A percentile compares a stretch with the other conserved stretches of the same genome.
phyloP scores from a whole-genome alignment of 2,888 invertebrate genomes.

The Meghimatium bilineatum region DNA sequence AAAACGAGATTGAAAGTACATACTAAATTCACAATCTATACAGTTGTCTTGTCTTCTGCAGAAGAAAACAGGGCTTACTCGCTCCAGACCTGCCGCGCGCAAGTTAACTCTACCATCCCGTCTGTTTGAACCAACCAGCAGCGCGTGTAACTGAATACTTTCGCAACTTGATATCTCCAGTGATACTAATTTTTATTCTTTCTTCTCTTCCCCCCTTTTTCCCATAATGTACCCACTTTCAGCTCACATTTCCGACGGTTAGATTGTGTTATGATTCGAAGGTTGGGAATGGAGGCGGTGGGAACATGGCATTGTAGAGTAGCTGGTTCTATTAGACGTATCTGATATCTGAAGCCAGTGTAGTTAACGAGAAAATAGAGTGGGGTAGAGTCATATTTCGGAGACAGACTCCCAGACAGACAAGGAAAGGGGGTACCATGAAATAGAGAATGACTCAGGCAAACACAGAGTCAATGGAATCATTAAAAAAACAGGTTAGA shows the following conservation, averaged over 20 bases:
- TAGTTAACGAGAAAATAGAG: not conserved
- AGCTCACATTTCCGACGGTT: not conserved
- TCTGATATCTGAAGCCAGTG: not conserved
- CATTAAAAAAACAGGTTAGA: not conserved
- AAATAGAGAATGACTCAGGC: not conserved
- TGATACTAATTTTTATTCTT: slow-evolving; percentile 22
- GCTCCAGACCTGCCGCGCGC: not conserved
- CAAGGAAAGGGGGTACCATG: not conserved
- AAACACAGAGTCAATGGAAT: not conserved
- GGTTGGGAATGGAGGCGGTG: not conserved
- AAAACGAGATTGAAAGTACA: not conserved
- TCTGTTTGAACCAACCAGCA: slow-evolving; percentile 2
- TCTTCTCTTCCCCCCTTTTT: not conserved
- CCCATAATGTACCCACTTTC: not conserved
- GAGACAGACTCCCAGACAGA: not conserved
- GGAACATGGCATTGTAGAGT: not conserved
- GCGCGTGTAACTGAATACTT: slow-evolving; percentile 6
- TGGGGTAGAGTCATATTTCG: not conserved
- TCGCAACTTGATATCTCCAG: slow-evolving; percentile 24
- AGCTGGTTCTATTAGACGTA: not conserved
- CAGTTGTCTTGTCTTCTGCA: not conserved
- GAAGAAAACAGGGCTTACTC: not conserved
- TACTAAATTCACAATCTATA: not conserved
- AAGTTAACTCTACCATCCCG: not conserved
- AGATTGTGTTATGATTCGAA: not conserved